These are phyloP conservation scores for Catocala nupta DNA, from an alignment of 2,888 invertebrate species.

Conservation along the genomic window DNA sequence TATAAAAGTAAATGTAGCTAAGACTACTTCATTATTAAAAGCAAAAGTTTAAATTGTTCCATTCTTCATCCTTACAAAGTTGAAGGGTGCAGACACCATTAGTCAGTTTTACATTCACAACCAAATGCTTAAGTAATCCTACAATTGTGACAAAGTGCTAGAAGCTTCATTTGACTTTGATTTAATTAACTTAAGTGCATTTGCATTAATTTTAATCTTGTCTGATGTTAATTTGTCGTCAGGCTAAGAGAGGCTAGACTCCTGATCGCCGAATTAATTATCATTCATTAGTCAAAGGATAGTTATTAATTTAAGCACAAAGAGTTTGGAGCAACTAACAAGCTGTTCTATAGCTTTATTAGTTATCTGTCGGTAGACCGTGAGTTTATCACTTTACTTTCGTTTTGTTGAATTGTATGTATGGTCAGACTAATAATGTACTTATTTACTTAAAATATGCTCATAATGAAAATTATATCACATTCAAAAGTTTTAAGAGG, in stretches of 20 bases:
- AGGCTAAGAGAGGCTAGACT: constrained; percentile 39
- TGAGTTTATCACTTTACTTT: too few species aligned
- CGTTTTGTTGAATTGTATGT: too few species aligned
- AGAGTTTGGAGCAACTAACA: not conserved
- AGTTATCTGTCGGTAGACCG: not conserved
- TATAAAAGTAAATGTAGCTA: not conserved
- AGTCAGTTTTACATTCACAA: constrained; percentile 41
- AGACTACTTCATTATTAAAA: constrained; percentile 14
- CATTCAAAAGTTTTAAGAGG: too few species aligned
- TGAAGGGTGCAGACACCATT: constrained; percentile 46
- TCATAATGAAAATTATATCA: too few species aligned
- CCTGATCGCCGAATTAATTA: constrained; percentile 44
- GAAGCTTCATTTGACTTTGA: constrained; percentile 49
- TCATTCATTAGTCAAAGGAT: constrained; percentile 19
- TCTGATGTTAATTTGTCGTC: constrained; percentile 57
- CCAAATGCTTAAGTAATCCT: constrained; percentile 43
- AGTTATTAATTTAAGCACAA: not conserved
- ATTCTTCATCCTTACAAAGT: constrained; percentile 29
- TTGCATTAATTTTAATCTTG: constrained; percentile 59
- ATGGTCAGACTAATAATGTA: too few species aligned
- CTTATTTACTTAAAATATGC: too few species aligned
- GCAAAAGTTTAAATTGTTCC: constrained; percentile 14
- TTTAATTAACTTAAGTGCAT: constrained; percentile 64
- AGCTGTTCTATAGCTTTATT: not conserved
- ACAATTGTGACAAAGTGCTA: constrained; percentile 49